Base-by-base conservation (phyloP, 1,140 invertebrate genomes). In the Globodera rostochiensis region DNA sequence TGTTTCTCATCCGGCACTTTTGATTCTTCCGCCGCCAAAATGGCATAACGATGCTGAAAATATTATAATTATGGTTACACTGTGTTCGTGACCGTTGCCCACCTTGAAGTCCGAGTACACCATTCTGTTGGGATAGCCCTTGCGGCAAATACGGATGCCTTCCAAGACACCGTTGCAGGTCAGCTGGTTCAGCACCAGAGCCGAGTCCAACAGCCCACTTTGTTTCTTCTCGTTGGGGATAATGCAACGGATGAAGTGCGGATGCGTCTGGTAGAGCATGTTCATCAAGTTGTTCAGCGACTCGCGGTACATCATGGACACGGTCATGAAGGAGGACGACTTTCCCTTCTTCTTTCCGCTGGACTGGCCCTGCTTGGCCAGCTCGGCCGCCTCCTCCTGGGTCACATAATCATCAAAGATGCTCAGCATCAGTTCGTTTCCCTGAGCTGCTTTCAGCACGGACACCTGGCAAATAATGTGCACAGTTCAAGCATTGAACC, bases 141-240 rank as follows among this genome's bases (percentile, higher is more conserved):
- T 99, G 92, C 98, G 94, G 92, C 98, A 99, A 93, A 99, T 99
- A 97, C 98, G 96, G 93, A 99, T 99, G 93, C 98, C 98, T 94
- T 99, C 98, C 93, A 99, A 95, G 92, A 99, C 98, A 97, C 98
- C 98, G 94, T 99, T 99, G 95, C 98, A 99, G 87, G 97, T 98
- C 89, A 99, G 93, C 93, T 99, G 98, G 92, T 99, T 91, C 95
- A 98, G 96, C 73, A 99, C 98, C 92, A 99, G 93, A 90, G 96
- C 95, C 83, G 98, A 96, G 92, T 99, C 98, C 91, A 70, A 25
- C 74, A 53, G 86, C 92, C 93, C 92, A 90, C 96, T 93, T 89
- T 95, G 93, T 92, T 99, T 99, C 93, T 95, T 93, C 92, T 98
- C 96, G 91, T 99, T 99, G 92, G 97, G 97, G 92, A 99, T 98